Conservation (phyloP, 2,888 invertebrate genomes). For the Microplitis deprimator region DNA sequence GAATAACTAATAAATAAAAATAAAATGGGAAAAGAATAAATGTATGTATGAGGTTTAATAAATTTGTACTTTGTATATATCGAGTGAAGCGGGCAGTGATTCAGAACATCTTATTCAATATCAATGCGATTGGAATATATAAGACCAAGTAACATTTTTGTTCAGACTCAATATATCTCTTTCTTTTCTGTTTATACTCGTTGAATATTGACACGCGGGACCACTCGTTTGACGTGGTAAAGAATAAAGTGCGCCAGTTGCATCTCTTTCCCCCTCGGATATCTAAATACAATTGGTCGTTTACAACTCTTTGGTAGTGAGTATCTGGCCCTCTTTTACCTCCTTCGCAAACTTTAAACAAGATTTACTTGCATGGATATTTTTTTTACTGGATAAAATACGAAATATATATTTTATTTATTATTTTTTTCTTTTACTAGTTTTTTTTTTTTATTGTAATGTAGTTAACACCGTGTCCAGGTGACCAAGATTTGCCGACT, state of each 20-base stretch:
- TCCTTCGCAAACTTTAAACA: constrained; percentile 23
- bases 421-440: constrained; percentile 16
- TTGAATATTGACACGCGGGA: constrained; percentile 40
- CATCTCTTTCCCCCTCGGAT: constrained; percentile 19
- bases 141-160: constrained; percentile 4
- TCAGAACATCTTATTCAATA: constrained; percentile 26
- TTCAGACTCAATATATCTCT: constrained; percentile 29
- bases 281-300: constrained; percentile 56
- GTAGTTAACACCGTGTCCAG: constrained; percentile 46
- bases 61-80: constrained; percentile 16
- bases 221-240: constrained; percentile 38
- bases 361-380: neutral
- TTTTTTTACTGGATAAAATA: neutral
- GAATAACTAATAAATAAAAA: neutral
- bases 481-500: constrained; percentile 41
- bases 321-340: constrained; percentile 29
- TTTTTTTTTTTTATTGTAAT: constrained; percentile 29
- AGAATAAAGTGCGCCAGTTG: constrained; percentile 32
- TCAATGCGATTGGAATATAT: constrained; percentile 7
- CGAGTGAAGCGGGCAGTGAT: neutral
- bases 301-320: constrained; percentile 46
- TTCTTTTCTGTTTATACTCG: neutral
- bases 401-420: constrained; percentile 17
- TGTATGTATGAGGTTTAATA: neutral
- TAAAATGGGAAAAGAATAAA: neutral